Conservation (phyloP, 2,797 vertebrate species). For the Chelmon rostratus region DNA sequence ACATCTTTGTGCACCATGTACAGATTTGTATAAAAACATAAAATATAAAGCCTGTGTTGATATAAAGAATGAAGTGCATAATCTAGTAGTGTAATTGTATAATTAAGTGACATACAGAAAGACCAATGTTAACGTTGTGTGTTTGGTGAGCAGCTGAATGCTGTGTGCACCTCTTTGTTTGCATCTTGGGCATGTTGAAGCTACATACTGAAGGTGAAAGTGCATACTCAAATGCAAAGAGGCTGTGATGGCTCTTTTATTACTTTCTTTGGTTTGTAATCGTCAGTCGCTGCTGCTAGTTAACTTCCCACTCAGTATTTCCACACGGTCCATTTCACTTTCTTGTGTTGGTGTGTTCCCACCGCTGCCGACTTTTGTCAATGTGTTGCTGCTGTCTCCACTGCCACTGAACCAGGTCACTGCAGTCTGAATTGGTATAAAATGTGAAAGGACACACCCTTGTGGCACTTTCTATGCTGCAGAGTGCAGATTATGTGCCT, state of each 20-base stretch:
- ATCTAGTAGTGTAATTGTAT: not conserved
- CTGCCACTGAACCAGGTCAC: not conserved
- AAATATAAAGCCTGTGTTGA: not conserved
- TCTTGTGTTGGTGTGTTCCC: conserved; percentile 11
- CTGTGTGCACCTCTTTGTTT: not conserved
- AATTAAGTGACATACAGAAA: not conserved
- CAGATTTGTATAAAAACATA: not conserved
- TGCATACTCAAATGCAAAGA: not conserved
- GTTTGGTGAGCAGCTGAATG: not conserved
- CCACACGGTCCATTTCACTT: conserved; percentile 1
- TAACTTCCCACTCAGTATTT: not conserved
- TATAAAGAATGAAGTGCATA: not conserved
- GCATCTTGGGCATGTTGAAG: not conserved
- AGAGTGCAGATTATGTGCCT: not conserved
- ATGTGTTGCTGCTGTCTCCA: not conserved
- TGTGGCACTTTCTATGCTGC: not conserved
- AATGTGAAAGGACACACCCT: conserved; percentile 18
- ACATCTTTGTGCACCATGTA: not conserved
- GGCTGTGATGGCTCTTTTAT: not conserved
- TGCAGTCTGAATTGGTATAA: not conserved
- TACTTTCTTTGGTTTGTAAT: not conserved
- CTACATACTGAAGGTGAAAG: not conserved
- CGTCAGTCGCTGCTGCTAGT: not conserved
- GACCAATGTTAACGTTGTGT: not conserved
- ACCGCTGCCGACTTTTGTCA: not conserved